These are phyloP conservation scores for Ophiodon elongatus DNA, from an alignment of 2,113 vertebrate genomes.

Conservation along the genomic window DNA sequence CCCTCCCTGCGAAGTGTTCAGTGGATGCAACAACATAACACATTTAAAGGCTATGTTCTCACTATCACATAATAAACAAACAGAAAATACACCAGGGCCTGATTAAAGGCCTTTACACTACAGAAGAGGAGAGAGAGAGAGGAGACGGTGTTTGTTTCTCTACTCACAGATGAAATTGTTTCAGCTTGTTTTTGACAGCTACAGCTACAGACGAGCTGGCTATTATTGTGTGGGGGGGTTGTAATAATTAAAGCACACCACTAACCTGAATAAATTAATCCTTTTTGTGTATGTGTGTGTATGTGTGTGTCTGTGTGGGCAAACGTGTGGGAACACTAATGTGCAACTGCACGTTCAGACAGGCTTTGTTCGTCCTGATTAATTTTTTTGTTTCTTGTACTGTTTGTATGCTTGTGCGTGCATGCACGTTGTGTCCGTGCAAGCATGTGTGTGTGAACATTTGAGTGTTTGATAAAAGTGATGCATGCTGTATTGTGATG, in stretches of 20 bases:
- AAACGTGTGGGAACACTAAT: conserved; percentile 2
- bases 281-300: conserved; percentile 38
- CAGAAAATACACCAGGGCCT: conserved; percentile 82
- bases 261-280: conserved; percentile 83
- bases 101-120: conserved; percentile 82
- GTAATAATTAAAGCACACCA: conserved; percentile 84
- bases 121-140: conserved; percentile 51
- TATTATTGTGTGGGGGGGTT: conserved; percentile 69
- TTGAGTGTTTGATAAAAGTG: conserved; percentile 68
- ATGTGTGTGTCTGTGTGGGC: conserved; percentile 25
- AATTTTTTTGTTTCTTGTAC: conserved; percentile 63
- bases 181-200: conserved; percentile 85
- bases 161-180: conserved; percentile 83
- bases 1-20: conserved; percentile 67
- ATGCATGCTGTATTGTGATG: conserved; percentile 53
- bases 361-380: conserved; percentile 78
- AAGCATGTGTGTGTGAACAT: conserved; percentile 30
- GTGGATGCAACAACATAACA: conserved; percentile 74
- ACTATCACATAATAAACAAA: conserved; percentile 85
- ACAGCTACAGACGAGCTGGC: conserved; percentile 68
- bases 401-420: conserved; percentile 51
- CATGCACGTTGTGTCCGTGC: conserved; percentile 17
- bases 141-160: conserved; percentile 72
- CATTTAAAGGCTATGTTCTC: conserved; percentile 77
- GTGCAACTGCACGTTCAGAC: conserved; percentile 53